Base-by-base conservation (phyloP, 2,888 invertebrate genomes). In the Zelleria hepariella region DNA sequence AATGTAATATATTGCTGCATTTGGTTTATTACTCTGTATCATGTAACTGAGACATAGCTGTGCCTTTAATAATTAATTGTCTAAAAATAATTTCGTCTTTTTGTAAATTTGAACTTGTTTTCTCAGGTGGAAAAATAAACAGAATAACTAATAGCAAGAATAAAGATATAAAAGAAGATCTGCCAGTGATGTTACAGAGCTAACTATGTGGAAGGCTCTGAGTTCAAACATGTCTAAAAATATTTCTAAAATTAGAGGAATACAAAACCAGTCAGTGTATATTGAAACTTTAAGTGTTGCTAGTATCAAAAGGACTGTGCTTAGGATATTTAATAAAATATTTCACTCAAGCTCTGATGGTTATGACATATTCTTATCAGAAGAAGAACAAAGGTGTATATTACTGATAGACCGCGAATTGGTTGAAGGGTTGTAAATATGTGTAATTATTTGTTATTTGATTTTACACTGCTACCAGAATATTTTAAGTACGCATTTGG, bases 351-450 rank as follows among this genome's bases (percentile, higher is more conserved):
- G 88, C 65, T 77, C 78, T 61, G 85, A 82, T 69, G 92, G 92
- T 47, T 94, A 94, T 73, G 86, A 89, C 65, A 87, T 90, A 67
- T 91, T 94, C 74, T 78, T 92, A 51, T 90, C 92, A 2, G 94
- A 94, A 26, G 94, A 94, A 69, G 94, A 94, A 72, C 91, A 91
- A 82, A 93, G 93, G 92, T 93, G 89, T 64, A 68, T 72, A 60
- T 65, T 66, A 64, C 58, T 63, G 18, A 61, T 71, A 64, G 78
- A 80, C 66, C 68, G 64, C 60, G 65, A 64, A 61, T 26, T 78
- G 79, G 85, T 86, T 80, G 86, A 84, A 78, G 60, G 81, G 26
- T 47, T 58, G 20, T 62, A n/a, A 54, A 10, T 4, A 42, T 42
- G 1, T 15, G 1, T 15, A n/a, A n/a, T n/a, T n/a, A n/a, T n/a